Evolutionary conservation across 2,797 vertebrate genomes (phyloP), one percentile per base, ranked within the genome.

Genomic region (Percopsis omiscomaycus): DNA sequence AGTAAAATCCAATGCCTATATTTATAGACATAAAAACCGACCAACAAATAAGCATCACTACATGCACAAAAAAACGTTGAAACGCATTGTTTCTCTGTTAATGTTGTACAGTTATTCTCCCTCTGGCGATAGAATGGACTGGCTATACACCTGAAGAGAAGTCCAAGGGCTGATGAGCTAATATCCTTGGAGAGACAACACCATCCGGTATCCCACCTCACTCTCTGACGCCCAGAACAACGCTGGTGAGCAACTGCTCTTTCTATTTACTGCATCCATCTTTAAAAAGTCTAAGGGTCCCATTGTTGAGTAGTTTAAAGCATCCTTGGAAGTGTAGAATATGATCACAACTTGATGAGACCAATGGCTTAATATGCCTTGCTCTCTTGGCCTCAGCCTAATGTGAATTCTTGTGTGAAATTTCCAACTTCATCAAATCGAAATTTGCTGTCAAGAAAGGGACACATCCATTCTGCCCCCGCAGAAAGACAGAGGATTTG

Each of bases 131-230:
- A 92, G 90, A 88, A 90, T 93, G 92, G 91, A 80, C 88, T 68
- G 72, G 59, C 70, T 83, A 82, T 88, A 89, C 87, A 87, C 84
- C 88, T 88, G 86, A 86, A 82, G 83, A 87, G 84, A 89, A 81
- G 74, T 89, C 84, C 69, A 89, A 89, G 84, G 88, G 87, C 88
- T 87, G 90, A 91, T 89, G 90, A 87, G 75, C 83, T 88, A 80
- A 88, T 77, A 75, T 27, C 47, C 71, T 66, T 69, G 27, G 73
- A 65, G 77, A 78, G 73, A 76, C 79, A 78, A 66, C 80, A 56
- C 71, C 69, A 74, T 57, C 77, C 81, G 54, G 53, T 64, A 61
- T 61, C 49, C 27, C 47, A 56, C 68, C 62, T 77, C 60, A 52
- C 53, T 77, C 78, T 78, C 59, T 60, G 74, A 68, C 73, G 68